Percentiles rank a stretch among this genome's conserved stretches.
Conservation (phyloP, 2,113 vertebrate species). For the Embiotoca jacksoni region DNA sequence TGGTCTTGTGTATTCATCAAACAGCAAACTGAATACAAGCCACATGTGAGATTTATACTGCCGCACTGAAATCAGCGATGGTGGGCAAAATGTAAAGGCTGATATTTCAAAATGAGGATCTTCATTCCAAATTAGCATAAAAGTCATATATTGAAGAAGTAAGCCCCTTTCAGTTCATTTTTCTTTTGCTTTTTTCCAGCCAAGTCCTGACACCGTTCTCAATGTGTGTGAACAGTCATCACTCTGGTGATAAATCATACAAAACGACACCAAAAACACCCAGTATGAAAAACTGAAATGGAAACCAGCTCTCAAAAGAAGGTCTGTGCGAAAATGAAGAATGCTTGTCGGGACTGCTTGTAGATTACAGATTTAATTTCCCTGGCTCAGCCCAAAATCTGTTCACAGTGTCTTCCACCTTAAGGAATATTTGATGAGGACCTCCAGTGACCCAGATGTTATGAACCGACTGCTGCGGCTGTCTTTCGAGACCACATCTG, state of each 20-base stretch:
- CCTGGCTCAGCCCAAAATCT: slow-evolving; percentile 62
- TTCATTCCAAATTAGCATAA: slow-evolving; percentile 54
- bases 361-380: slow-evolving; percentile 72
- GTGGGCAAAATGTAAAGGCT: slow-evolving; percentile 39
- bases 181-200: slow-evolving; percentile 4
- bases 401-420: slow-evolving; percentile 57
- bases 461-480: slow-evolving; percentile 70
- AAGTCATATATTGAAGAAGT: slow-evolving; percentile 45
- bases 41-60: slow-evolving; percentile 40
- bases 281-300: slow-evolving; percentile 29
- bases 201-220: slow-evolving; percentile 39
- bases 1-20: slow-evolving; percentile 61
- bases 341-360: slow-evolving; percentile 38
- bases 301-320: background rate
- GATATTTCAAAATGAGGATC: slow-evolving; percentile 45
- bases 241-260: slow-evolving; percentile 58
- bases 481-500: slow-evolving; percentile 64
- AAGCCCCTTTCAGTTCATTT: slow-evolving; percentile 39
- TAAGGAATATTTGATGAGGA: slow-evolving; percentile 74
- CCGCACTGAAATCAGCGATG: slow-evolving; percentile 15
- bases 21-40: slow-evolving; percentile 45
- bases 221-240: slow-evolving; percentile 41
- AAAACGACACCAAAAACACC: slow-evolving; percentile 50
- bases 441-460: slow-evolving; percentile 63
- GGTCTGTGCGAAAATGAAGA: slow-evolving; percentile 30